phyloP scores from a whole-genome alignment of 2,888 invertebrate species.

The Chouioia cunea region DNA sequence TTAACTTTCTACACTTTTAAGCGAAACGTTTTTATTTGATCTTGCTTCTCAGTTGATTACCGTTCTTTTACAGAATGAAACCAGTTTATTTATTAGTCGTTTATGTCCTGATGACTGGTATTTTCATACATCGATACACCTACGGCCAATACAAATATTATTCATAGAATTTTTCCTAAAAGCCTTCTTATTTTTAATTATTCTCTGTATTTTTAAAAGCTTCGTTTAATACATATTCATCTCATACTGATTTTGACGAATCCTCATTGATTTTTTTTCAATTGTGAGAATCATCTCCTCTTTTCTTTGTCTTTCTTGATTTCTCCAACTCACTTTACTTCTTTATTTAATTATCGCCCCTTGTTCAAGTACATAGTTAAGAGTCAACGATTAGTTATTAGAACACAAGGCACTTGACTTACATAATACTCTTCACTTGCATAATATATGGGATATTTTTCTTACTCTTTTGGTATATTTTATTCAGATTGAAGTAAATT shows the following conservation, averaged over 20 bases:
- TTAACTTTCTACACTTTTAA: too few species aligned
- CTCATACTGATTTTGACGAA: constrained; percentile 47
- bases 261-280: constrained; percentile 36
- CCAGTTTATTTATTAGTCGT: too few species aligned
- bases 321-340: constrained; percentile 37
- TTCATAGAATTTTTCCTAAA: constrained; percentile 1
- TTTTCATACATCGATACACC: too few species aligned
- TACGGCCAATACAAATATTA: constrained; percentile 43
- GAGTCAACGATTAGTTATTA: constrained; percentile 68
- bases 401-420: constrained; percentile 69
- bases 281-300: constrained; percentile 31
- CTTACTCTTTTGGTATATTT: constrained; percentile 50
- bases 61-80: too few species aligned
- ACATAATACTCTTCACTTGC: constrained; percentile 60
- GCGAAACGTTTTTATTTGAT: too few species aligned
- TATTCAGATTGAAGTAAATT: constrained; percentile 61
- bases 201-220: constrained; percentile 37
- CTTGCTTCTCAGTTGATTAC: too few species aligned
- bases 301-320: constrained; percentile 38
- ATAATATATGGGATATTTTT: constrained; percentile 50
- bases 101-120: too few species aligned
- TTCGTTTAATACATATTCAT: constrained; percentile 38
- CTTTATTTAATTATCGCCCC: constrained; percentile 48
- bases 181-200: constrained; percentile 6
- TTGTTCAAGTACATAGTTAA: constrained; percentile 62